Base-by-base conservation (phyloP, 2,797 vertebrate genomes). In the Chromis chromis region DNA sequence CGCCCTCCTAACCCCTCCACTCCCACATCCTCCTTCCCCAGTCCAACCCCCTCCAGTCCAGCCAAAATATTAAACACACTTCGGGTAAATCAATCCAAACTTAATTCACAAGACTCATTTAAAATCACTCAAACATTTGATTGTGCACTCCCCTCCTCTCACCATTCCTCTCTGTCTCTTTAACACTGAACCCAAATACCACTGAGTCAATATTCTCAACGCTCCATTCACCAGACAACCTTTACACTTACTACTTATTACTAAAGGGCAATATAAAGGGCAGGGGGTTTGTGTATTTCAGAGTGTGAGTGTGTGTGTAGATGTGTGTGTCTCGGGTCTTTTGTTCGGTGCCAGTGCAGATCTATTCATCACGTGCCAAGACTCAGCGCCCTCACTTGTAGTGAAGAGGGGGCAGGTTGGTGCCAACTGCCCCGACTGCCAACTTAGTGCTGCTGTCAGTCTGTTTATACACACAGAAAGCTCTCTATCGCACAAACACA, bases 301-400 rank as follows among this genome's bases (percentile, higher is more conserved):
- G 65, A 59, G 63, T 39, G 60, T 33, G 55, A 50, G 71, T 76
- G 73, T 40, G 55, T 65, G 40, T 49, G 64, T 64, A 39, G 49
- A 27, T 53, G 57, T 66, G 69, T 62, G 75, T 71, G 52, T 84
- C 42, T 76, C 48, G 49, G 65, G 67, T 83, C 74, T 84, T 91
- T 86, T 86, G 70, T 86, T 79, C 75, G 50, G 62, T 77, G 88
- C 90, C 87, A 91, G 82, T 71, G 68, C 46, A 74, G 72, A 81
- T 88, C 89, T 89, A 92, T 93, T 94, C 89, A 94, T 88, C 80
- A 40, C 44, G 84, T 89, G 91, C 94, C 94, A 94, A 88, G 66
- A 78, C 87, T 85, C 84, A 33, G 85, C 52, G 74, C 86, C 91
- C 89, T 88, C 89, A 87, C 89, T 93, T 86, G 80, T 86, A 92